Base-by-base conservation (phyloP, 1,140 invertebrate species). In the Drosophila pachea region DNA sequence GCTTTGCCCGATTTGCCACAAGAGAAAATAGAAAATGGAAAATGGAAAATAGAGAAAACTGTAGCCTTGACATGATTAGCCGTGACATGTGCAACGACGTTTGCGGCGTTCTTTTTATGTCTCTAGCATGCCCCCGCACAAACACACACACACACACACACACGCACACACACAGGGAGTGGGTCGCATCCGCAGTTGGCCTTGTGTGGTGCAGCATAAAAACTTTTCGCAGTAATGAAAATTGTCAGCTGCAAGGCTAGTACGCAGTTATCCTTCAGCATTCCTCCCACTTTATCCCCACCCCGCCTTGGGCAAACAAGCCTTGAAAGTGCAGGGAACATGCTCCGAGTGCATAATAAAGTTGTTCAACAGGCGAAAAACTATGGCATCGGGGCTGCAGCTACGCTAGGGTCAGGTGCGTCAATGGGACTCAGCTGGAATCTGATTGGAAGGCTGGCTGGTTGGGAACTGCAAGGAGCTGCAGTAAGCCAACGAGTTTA, bases 11-110 rank as follows among this genome's bases (percentile, higher is more conserved):
- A 22, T 7, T 11, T 29, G 31, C 31, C 31, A 7, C 12, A 8
- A 9, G 31, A 9, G 40, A 36, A 12, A 7, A 12, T 5, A 16
- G 40, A 45, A 7, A 33, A 29, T 11, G 22, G 40, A 36, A 12
- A 7, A 12, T 5, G n/a, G 40, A 38, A 7, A 35, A 22, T 29
- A 43, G 40, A 47, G 45, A 47, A 38, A 35, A 48, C 47, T 43
- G 63, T 55, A 82, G 78, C 78, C 78, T 82, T 82, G 78, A 82
- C 78, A 82, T 83, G 71, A 82, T 83, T 82, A 64, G 75, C 60
- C 64, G 22, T 58, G 78, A 73, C 75, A 66, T 56, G 50, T 49
- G 61, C 35, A 52, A 56, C 32, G 40, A 43, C n/a, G 2, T 43
- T 43, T 43, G 40, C 40, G 40, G 40, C 5, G 3, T 43, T 43